Evolutionary conservation across 1,140 invertebrate genomes (phyloP), one percentile per base, ranked within the genome.

Genomic region (Augochlora pura): DNA sequence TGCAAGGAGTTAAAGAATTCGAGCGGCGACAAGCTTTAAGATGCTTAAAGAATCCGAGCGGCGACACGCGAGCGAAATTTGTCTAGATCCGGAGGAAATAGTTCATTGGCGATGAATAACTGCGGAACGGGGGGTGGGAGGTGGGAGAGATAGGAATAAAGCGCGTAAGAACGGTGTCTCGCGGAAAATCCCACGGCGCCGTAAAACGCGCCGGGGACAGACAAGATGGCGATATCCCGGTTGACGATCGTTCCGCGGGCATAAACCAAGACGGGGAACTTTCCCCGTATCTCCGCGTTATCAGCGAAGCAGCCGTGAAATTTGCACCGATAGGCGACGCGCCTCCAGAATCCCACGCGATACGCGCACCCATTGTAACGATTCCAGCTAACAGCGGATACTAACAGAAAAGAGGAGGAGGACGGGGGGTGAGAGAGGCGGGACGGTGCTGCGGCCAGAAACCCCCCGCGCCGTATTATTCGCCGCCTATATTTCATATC

Each of bases 331-430:
- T 63, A 39, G 7, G 7, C 5, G n/a, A 7, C 1, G 7, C 12
- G 10, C 8, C 46, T 16, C 6, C n/a, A 18, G 60, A 18, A 63
- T 63, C 32, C 16, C 18, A 9, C 60, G 1, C 16, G 27, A 0
- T 2, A 8, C 18, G n/a, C 12, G 1, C n/a, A 21, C 12, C 52
- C 12, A n/a, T 57, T 57, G 6, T n/a, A 57, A 67, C 39, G 38
- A 57, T 68, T 68, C 54, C 38, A 49, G 65, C 52, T 67, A 68
- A 75, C 23, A 4, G 10, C 2, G 57, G 39, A 62, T 46, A 49
- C 42, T 62, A 62, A 62, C 59, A 12, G 54, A 14, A 42, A 49
- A 10, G n/a, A 8, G 1, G n/a, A n/a, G n/a, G n/a, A n/a, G n/a
- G n/a, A n/a, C n/a, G n/a, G n/a, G n/a, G n/a, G n/a, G n/a, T n/a